Evolutionary conservation across 2,113 vertebrate genomes (phyloP).

Genomic region (Odontophorus gujanensis): DNA sequence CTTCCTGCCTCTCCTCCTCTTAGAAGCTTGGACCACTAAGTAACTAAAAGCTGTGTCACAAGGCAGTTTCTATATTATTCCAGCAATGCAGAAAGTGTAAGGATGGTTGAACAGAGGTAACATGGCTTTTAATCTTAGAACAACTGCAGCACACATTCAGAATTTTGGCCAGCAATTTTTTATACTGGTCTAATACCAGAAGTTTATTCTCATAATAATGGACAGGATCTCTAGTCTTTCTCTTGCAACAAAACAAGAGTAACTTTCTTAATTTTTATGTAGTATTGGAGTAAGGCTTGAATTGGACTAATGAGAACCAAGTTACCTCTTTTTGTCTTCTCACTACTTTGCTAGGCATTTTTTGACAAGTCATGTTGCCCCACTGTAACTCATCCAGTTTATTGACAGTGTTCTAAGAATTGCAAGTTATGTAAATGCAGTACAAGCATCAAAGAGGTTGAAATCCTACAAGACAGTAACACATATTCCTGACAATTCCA

Average conservation of each 20-base stretch:
- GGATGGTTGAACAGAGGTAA: not conserved
- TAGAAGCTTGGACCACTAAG: not conserved
- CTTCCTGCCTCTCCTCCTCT: not conserved
- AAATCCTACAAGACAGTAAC: not conserved
- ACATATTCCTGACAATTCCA: not conserved
- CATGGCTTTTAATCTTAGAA: not conserved
- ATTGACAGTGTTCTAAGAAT: not conserved
- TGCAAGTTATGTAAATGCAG: not conserved
- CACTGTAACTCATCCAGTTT: not conserved
- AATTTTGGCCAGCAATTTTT: not conserved
- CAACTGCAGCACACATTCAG: not conserved
- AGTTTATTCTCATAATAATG: not conserved
- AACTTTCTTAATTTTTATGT: not conserved
- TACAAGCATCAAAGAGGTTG: not conserved
- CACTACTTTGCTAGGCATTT: not conserved
- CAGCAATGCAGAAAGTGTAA: not conserved
- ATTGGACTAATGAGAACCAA: fast-evolving
- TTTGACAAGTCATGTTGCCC: not conserved
- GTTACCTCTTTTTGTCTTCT: not conserved
- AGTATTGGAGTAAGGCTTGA: not conserved
- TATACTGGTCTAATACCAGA: not conserved
- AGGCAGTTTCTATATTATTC: not conserved
- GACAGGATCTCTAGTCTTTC: not conserved
- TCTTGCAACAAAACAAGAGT: not conserved
- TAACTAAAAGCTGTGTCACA: not conserved